These are phyloP conservation scores for Cryptops parisi DNA, from an alignment of 2,888 invertebrate species.

Conservation along the genomic window DNA sequence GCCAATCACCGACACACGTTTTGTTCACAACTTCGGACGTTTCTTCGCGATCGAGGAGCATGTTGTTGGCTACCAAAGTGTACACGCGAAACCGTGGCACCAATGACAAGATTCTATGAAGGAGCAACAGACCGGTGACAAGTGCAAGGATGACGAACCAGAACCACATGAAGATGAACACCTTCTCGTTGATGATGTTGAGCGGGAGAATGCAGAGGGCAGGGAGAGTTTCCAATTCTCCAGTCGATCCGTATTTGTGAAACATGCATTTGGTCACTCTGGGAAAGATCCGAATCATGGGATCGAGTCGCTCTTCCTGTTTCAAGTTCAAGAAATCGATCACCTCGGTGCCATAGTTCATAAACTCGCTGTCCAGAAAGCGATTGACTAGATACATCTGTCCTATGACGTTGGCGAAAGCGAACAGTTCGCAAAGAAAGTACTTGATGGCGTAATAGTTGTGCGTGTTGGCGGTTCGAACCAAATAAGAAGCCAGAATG, in stretches of 20 bases:
- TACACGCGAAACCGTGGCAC: constrained; percentile 19
- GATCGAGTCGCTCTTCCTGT: constrained; percentile 22
- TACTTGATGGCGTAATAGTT: constrained; percentile 23
- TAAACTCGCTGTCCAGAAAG: constrained; percentile 26
- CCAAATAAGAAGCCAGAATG: constrained; percentile 27
- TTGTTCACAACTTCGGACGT: not conserved
- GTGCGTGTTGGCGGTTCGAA: constrained; percentile 19
- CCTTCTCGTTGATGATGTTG: constrained; percentile 28
- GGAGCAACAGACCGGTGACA: constrained; percentile 19
- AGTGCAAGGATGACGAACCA: constrained; percentile 21
- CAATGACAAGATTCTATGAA: constrained; percentile 21
- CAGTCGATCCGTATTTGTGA: constrained; percentile 25
- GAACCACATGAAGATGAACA: constrained; percentile 23
- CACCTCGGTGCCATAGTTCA: constrained; percentile 24
- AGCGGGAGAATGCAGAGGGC: constrained; percentile 27
- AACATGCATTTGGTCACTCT: constrained; percentile 26
- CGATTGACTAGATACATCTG: constrained; percentile 26
- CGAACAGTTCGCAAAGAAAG: constrained; percentile 26
- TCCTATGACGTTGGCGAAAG: constrained; percentile 25
- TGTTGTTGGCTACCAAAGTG: constrained; percentile 18
- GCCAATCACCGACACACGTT: constrained; percentile 12
- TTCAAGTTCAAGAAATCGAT: constrained; percentile 21
- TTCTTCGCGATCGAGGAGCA: constrained; percentile 17
- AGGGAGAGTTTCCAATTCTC: constrained; percentile 25
- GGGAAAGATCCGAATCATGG: constrained; percentile 25